Base-by-base conservation (phyloP, 2,113 vertebrate genomes). In the Helogale parvula region DNA sequence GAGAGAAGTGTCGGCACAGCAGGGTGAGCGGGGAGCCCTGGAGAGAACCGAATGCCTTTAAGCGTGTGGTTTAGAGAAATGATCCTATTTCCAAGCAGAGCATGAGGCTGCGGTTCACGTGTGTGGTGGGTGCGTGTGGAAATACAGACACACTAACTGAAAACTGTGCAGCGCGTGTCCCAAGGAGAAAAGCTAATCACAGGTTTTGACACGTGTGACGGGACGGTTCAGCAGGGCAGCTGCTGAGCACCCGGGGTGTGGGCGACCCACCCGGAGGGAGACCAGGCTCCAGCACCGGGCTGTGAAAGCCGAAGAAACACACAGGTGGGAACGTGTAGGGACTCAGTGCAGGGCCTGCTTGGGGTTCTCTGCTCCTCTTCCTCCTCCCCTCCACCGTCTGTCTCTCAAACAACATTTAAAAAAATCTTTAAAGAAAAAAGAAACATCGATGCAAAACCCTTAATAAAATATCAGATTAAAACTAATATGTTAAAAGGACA, bases 271-370 rank as follows among this genome's bases (percentile, higher is more conserved):
- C 69, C 12, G 19, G 38, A 14, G 66, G 33, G 85, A 71, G 17
- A 54, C 1, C 52, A 12, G 25, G 66, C 68, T 38, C 23, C 85
- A 71, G 23, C 52, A 50, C 33, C 33, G 3, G 0, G 2, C 33
- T 7, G 0, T 33, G 50, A 23, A 12, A n/a, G 50, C 52, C 69
- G 15, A 12, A 31, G 69, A 45, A n/a, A 66, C 6, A 47, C 33
- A 19, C 3, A 65, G 23, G 38, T 0, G 23, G 71, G 7, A 7
- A 72, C 5, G 15, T 3, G 7, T 29, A 60, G 0, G 14, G 52
- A 3, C n/a, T 38, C 57, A 23, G 57, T 17, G 23, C 57, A 60
- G 57, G 23, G 57, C 21, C 57, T 60, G 57, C 21, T 60, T 60
- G 57, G 21, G 57, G 23, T 60, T 60, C 57, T 60, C 52, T 54